phyloP scores from a whole-genome alignment of 1,140 invertebrate genomes.

The Drosophila truncata region DNA sequence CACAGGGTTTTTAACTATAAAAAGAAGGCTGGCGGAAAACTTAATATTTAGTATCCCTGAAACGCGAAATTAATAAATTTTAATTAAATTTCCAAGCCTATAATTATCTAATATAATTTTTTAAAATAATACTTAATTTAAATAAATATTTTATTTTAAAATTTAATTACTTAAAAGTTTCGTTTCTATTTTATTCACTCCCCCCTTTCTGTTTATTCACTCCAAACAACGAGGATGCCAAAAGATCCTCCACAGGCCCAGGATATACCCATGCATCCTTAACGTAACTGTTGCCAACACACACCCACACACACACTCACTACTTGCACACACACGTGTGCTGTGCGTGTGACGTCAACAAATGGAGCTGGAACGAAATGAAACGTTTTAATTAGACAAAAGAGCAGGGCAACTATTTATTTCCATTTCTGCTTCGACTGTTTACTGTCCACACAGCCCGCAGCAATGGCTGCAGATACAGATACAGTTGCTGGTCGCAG shows the following conservation, averaged over 20 bases:
- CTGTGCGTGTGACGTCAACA: conserved; percentile 62
- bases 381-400: conserved; percentile 81
- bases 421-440: conserved; percentile 66
- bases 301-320: conserved; percentile 7
- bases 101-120: neutral
- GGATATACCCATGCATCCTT: neutral
- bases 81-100: neutral
- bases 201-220: neutral
- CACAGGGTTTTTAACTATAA: too few species aligned
- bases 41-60: neutral
- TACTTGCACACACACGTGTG: conserved; percentile 8
- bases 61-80: neutral
- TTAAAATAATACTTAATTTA: neutral
- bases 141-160: too few species aligned
- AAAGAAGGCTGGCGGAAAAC: neutral
- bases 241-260: neutral
- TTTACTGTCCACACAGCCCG: conserved; percentile 43
- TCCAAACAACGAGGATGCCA: neutral
- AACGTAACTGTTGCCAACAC: neutral
- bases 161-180: neutral
- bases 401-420: conserved; percentile 81
- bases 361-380: conserved; percentile 64
- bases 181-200: too few species aligned
- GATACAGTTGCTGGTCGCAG: conserved; percentile 21
- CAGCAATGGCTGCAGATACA: conserved; percentile 35